Conservation (phyloP, 1,140 invertebrate species). For the Latrodectus geometricus region DNA sequence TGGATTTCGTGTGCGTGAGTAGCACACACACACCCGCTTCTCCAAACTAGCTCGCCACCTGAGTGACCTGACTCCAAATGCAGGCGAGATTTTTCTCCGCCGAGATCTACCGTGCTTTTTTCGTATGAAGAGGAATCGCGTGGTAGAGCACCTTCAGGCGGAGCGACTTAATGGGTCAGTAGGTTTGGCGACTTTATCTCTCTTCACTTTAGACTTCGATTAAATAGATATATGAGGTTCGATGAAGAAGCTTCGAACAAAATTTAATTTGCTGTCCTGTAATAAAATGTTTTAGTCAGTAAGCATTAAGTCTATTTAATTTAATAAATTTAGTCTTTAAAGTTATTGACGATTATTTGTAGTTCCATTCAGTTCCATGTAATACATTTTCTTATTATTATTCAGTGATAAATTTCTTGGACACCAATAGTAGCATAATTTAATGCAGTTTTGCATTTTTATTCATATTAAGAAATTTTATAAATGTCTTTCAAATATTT, state of each 20-base stretch:
- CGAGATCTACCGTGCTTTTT: neutral
- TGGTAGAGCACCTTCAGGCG: conserved; percentile 39
- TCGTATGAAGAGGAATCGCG: conserved; percentile 16
- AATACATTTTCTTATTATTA: no score
- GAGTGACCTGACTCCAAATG: conserved; percentile 53
- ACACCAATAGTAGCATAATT: no score
- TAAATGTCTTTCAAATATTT: no score
- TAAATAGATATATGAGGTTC: neutral
- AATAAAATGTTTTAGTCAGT: no score
- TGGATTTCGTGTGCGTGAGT: conserved; percentile 41
- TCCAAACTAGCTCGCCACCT: conserved; percentile 48
- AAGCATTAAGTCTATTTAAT: no score
- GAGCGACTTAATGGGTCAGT: neutral
- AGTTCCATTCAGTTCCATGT: no score
- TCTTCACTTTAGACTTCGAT: neutral
- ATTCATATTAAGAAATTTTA: no score
- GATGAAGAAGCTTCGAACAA: neutral
- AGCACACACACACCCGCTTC: conserved; percentile 54
- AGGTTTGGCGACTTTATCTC: conserved; percentile 48
- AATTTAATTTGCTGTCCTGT: no score
- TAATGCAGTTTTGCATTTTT: no score
- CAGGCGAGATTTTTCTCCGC: conserved; percentile 46
- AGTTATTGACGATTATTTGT: no score
- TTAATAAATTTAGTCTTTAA: no score
- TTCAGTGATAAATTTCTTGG: no score